Percentiles rank a stretch among this genome's conserved stretches.
phyloP scores from a whole-genome alignment of 1,140 invertebrate species.

The Triops longicaudatus region DNA sequence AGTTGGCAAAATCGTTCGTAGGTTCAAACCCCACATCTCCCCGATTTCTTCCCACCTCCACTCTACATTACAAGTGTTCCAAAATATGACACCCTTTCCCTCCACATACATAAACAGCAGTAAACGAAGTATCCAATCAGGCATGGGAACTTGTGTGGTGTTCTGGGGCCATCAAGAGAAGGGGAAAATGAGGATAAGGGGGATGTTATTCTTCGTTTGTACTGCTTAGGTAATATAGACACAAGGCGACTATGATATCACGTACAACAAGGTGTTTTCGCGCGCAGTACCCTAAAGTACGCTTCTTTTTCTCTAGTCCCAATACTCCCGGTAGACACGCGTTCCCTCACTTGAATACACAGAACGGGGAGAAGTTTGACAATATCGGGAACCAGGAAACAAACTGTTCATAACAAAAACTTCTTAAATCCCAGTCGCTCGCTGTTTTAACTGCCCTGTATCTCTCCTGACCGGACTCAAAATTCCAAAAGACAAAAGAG shows the following conservation, averaged over 20 bases:
- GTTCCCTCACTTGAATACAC: neutral
- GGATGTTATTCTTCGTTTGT: neutral
- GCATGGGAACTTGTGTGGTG: neutral
- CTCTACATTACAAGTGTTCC: neutral
- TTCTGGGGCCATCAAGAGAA: neutral
- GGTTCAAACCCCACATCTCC: neutral
- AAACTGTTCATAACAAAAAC: neutral
- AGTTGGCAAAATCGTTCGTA: slow-evolving; percentile 8
- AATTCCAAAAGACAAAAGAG: too few species aligned
- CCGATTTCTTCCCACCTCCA: neutral
- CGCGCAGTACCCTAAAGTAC: slow-evolving; percentile 4
- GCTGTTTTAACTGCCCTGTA: neutral
- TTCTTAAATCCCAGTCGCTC: too few species aligned
- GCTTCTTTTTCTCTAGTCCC: neutral
- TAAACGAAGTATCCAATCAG: neutral
- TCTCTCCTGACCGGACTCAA: neutral
- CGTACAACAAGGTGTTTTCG: slow-evolving; percentile 11
- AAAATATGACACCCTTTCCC: neutral
- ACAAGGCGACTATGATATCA: slow-evolving; percentile 5
- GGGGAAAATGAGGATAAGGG: neutral
- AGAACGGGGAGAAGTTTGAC: neutral
- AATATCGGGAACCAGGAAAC: neutral
- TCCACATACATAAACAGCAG: neutral
- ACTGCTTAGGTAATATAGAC: slow-evolving; percentile 15
- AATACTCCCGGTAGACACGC: neutral